Evolutionary conservation across 2,797 vertebrate genomes (phyloP), one percentile per base, ranked within the genome.

Genomic region (Sebastes melanostomus): DNA sequence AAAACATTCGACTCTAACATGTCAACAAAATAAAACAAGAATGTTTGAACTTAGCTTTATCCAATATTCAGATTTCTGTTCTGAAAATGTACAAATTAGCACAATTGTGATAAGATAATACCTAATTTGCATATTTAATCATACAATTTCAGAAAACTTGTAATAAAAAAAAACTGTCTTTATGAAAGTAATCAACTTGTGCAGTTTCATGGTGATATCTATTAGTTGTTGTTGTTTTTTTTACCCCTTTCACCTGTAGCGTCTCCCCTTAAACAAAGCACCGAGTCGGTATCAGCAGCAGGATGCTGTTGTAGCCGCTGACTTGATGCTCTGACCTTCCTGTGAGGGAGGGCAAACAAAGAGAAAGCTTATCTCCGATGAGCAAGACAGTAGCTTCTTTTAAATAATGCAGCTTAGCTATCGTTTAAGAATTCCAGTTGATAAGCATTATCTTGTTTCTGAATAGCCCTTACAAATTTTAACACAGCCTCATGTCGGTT

Each of bases 381-480:
- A 78, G 30, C 27, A 66, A 66, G 46, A 71, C 56, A 80, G 24
- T 59, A 58, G 34, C 32, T 25, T 27, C 8, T 25, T 68, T 85
- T 36, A 56, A 72, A 77, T 75, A 71, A 68, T 30, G 52, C 34
- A 65, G 75, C 65, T 84, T 27, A 75, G 34, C 62, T 61, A 55
- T 78, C 46, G 77, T 70, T 70, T 66, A 67, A 56, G 56, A 56
- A 72, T 65, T 72, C n/a, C 13, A 3, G n/a, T 52, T 61, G 52
- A 81, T 74, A 70, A 74, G 52, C 14, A 50, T 66, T 36, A 76
- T 73, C 75, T 68, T 72, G 42, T 77, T 71, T 77, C 81, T 68
- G 55, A 86, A 24, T 38, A 58, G 67, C 56, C 63, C 55, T 75
- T 78, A 54, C 30, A 59, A 1, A 55, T 65, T 72, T 70, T 32